Percentiles rank a stretch among this genome's conserved stretches.
Conservation (phyloP, 2,113 vertebrate genomes). For the Amphiprion ocellaris region DNA sequence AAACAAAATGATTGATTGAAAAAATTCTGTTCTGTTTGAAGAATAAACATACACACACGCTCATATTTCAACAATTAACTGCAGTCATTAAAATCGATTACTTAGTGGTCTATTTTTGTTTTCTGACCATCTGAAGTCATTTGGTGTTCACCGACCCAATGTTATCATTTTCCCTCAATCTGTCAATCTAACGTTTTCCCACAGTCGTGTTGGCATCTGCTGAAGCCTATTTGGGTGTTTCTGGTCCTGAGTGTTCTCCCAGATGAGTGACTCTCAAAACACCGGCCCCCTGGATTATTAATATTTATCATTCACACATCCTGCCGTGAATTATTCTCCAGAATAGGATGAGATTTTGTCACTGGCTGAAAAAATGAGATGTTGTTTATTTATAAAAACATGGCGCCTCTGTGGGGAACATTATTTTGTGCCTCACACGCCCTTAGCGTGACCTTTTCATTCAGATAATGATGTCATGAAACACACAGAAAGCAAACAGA, state of each 20-base stretch:
- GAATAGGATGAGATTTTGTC: conserved; percentile 74
- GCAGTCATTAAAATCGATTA: conserved; percentile 3
- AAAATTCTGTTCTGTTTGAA: too few relatives aligned
- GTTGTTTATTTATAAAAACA: conserved; percentile 77
- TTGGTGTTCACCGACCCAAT: conserved; percentile 7
- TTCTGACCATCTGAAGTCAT: neutral
- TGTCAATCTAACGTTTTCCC: conserved; percentile 61
- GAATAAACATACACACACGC: too few relatives aligned
- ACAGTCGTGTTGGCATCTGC: conserved; percentile 52
- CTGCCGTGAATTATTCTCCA: conserved; percentile 75
- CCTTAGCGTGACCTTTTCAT: conserved; percentile 50
- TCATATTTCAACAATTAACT: too few relatives aligned
- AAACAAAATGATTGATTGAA: too few relatives aligned
- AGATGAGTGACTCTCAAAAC: conserved; percentile 75
- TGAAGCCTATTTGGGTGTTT: conserved; percentile 67
- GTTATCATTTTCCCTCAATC: conserved; percentile 35
- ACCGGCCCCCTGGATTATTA: conserved; percentile 73
- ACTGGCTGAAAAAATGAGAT: conserved; percentile 57
- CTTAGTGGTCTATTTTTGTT: neutral
- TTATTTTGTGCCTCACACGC: conserved; percentile 41
- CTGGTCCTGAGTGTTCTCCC: conserved; percentile 48
- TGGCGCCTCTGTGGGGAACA: conserved; percentile 50
- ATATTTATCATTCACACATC: conserved; percentile 82
- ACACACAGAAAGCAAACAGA: neutral
- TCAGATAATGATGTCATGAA: conserved; percentile 44